Base-by-base conservation (phyloP, 30 jellyfish, hydroid and myxozoan genomes). In the Rhopilema esculentum region DNA sequence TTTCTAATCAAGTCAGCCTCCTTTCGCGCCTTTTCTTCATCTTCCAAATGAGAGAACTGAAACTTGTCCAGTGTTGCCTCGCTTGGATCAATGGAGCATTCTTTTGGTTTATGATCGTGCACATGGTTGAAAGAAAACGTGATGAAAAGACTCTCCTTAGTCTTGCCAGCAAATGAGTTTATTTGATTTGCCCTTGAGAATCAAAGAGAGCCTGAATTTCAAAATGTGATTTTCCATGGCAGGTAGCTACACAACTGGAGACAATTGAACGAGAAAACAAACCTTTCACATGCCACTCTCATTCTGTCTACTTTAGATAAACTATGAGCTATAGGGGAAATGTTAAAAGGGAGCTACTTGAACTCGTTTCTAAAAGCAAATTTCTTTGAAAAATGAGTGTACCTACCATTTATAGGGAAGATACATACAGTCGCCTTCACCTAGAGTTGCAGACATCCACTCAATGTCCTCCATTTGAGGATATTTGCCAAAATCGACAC, bases 401-500 rank as follows among this genome's bases (percentile, higher is more conserved):
- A 8, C 92, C 48, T 75, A 75, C 95, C 95, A 75, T n/a, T 69
- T 75, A 30, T 74, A 86, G 0, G 95, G 95, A 50, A 86, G 69
- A 61, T 74, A 86, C 71, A 86, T 48, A 84, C 95, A 86, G 27
- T 86, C 95, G 12, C 95, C 95, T 52, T 86, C 89, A 1, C 40
- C 57, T 40, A 86, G 27, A 27, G 40, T 23, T 1, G 85, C 89
- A 0, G 79, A 65, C 30, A 40, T 49, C 87, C 87, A 86, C 21
- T 86, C 95, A 20, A 86, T 69, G 48, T 86, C 95, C 48, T 77
- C 85, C 88, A 86, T 33, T 40, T 75, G 77, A 0, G 95, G 95
- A 52, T 86, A 86, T 26, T 76, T 86, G 30, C 85, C 95, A 86
- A 71, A 86, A 77, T 86, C 95, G 23, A 86, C 95, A 27, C 95